Base-by-base conservation (phyloP, 2,113 vertebrate genomes). In the Motacilla tschutschensis region DNA sequence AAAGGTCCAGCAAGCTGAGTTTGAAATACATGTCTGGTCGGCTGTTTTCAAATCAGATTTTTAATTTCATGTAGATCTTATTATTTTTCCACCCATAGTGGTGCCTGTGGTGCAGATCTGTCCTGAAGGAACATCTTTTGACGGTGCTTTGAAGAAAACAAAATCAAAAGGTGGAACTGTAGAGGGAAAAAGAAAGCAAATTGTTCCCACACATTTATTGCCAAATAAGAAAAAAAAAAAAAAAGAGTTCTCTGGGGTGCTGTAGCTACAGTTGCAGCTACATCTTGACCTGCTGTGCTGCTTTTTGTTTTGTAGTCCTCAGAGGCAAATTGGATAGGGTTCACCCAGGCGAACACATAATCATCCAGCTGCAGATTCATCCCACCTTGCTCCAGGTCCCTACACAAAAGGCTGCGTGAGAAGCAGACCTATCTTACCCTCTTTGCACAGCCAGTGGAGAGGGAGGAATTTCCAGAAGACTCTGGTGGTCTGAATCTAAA, bases 171-270 rank as follows among this genome's bases (percentile, higher is more conserved):
- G 64, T 92, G n/a, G 14, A 77, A 76, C 36, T 14, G 14, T 17
- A 77, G 59, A 26, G 2, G 47, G 17, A 69, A 72, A 88, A 89
- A 60, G 28, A 36, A 84, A 87, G 38, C 44, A 74, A 87, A 67
- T 90, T 86, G 44, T 91, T 93, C 86, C 88, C 86, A 91, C 85
- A 77, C 57, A 17, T 84, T 84, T 81, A 60, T 43, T 90, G 90
- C 81, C 75, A 92, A 91, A 51, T 38, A 60, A 81, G 50, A 78
- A 60, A 75, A 89, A 47, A 60, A 75, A 89, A 47, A 14, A 36
- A 29, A 35, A 72, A 85, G 58, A 75, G 21, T 47, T 65, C 81
- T 35, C 86, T 41, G 41, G 80, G 74, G 78, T 62, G 35, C 12
- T 91, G 29, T 25, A 79, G 66, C 77, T 85, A 26, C 38, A 60